Conservation (phyloP, 2,113 vertebrate species). For the Lophius piscatorius region DNA sequence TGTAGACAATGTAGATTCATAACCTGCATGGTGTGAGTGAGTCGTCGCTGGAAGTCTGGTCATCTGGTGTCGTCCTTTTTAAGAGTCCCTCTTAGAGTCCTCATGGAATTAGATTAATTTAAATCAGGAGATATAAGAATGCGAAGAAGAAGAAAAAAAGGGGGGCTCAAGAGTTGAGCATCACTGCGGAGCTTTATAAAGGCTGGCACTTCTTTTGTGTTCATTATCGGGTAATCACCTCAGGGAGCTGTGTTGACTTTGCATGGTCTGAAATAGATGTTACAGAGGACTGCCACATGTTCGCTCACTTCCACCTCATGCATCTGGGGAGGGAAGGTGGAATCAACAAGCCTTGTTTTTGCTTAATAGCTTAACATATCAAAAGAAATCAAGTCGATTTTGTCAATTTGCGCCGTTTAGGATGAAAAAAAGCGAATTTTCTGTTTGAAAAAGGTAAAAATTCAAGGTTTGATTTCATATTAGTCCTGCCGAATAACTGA, state of each 20-base stretch:
- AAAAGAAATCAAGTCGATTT: conserved; percentile 48
- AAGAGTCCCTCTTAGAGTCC: conserved; percentile 68
- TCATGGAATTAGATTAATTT: conserved; percentile 79
- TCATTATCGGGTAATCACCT: conserved; percentile 82
- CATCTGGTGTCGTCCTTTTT: conserved; percentile 69
- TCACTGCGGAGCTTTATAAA: conserved; percentile 76
- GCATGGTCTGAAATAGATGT: conserved; percentile 77
- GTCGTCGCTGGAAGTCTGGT: conserved; percentile 53
- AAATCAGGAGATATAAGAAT: conserved; percentile 65
- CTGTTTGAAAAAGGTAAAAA: no score
- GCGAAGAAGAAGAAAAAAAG: conserved; percentile 13
- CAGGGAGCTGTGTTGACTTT: conserved; percentile 79
- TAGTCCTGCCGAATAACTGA: no score
- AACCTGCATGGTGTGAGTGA: conserved; percentile 46
- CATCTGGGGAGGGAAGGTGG: conserved; percentile 60
- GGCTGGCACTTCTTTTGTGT: conserved; percentile 80
- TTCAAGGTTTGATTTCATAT: no score
- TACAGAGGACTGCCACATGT: conserved; percentile 55
- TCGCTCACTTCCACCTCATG: conserved; percentile 42
- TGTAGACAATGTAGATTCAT: conserved; percentile 8
- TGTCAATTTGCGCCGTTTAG: conserved; percentile 5
- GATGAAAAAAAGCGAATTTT: no score
- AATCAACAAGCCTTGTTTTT: conserved; percentile 56
- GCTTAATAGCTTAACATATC: conserved; percentile 47
- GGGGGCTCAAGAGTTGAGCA: conserved; percentile 68